Conservation (phyloP, 2,888 invertebrate species). For the Pinctada fucata region DNA sequence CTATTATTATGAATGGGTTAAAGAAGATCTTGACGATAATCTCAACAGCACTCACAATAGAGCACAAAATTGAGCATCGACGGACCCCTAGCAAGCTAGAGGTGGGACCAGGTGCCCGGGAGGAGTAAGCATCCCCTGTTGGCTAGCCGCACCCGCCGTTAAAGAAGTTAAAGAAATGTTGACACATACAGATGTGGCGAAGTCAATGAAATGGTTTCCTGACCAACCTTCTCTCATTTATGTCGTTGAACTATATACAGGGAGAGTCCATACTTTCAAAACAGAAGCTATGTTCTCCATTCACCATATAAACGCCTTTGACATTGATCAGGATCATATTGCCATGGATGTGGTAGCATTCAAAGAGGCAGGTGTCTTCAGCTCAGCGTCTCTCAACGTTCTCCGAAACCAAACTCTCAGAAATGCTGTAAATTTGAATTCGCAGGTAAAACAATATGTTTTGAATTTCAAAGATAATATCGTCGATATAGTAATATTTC, state of each 20-base stretch:
- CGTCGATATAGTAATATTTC: constrained; percentile 23
- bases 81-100: too few relatives aligned
- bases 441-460: constrained; percentile 30
- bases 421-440: constrained; percentile 40
- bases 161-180: constrained; percentile 32
- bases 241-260: constrained; percentile 59
- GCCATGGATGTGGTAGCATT: constrained; percentile 61
- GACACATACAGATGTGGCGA: too few relatives aligned
- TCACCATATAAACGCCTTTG: constrained; percentile 42
- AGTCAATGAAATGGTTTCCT: too few relatives aligned
- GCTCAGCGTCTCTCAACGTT: constrained; percentile 46
- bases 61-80: too few relatives aligned
- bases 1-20: constrained; percentile 33
- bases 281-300: constrained; percentile 61
- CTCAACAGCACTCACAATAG: too few relatives aligned
- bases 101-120: too few relatives aligned
- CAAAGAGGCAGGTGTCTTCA: constrained; percentile 51
- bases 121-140: too few relatives aligned
- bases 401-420: constrained; percentile 47
- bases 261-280: constrained; percentile 47
- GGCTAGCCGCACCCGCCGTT: too few relatives aligned
- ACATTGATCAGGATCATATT: constrained; percentile 51
- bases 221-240: constrained; percentile 51
- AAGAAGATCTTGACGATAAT: too few relatives aligned
- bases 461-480: constrained; percentile 27